Percentiles rank a stretch among this genome's conserved stretches.
phyloP scores from a whole-genome alignment of 2,797 vertebrate species.

The Harpagifer antarcticus region DNA sequence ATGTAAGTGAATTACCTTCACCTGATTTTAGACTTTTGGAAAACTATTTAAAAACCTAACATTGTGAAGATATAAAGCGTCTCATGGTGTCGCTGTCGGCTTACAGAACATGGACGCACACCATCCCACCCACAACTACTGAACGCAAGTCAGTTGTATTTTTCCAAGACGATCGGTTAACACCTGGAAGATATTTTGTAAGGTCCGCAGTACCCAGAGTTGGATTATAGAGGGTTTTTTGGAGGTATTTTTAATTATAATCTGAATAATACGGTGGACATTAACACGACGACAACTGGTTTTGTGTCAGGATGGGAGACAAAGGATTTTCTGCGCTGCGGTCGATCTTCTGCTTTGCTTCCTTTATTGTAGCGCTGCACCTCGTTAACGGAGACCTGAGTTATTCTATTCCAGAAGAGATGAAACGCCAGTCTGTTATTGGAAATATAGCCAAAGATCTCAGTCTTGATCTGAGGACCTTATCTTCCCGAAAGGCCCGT shows the following conservation, averaged over 20 bases:
- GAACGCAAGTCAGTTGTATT: no score
- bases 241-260: no score
- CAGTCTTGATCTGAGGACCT: no score
- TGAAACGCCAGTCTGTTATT: slow-evolving; percentile 60
- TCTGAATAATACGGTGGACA: no score
- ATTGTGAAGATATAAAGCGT: no score
- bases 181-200: background rate
- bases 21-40: no score
- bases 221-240: no score
- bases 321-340: slow-evolving; percentile 24
- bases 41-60: no score
- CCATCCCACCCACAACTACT: slow-evolving; percentile 37
- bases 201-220: no score
- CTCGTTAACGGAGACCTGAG: slow-evolving; percentile 69
- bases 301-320: slow-evolving; percentile 27
- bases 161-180: background rate
- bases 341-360: background rate
- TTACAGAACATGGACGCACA: background rate
- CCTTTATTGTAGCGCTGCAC: slow-evolving; percentile 20
- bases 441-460: slow-evolving; percentile 5
- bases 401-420: slow-evolving; percentile 82
- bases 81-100: slow-evolving; percentile 57
- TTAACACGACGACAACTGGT: background rate
- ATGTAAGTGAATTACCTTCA: background rate
- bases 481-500: no score